Base-by-base conservation (phyloP, 2,113 vertebrate genomes). In the Scomber scombrus region DNA sequence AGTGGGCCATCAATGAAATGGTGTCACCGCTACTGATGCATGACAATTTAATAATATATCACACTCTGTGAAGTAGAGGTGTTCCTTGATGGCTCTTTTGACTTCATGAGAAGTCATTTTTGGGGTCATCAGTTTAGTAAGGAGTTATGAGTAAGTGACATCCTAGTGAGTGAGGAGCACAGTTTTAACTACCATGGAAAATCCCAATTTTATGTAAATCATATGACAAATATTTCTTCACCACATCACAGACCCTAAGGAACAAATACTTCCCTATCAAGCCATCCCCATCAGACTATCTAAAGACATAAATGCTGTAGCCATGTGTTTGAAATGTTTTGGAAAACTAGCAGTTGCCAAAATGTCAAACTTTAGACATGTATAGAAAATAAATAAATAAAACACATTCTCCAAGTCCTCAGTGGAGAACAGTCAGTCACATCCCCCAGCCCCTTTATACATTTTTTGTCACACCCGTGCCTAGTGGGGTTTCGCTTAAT, bases 331-430 rank as follows among this genome's bases (percentile, higher is more conserved):
- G 82, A 87, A 82, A 85, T 86, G 81, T 81, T 89, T 82, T 83
- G 80, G 55, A 72, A 80, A 91, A 71, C 26, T 71, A 71, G 69
- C 54, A 34, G 69, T 86, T 92, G 84, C 75, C 82, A 85, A 88
- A 70, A 76, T 52, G 57, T 84, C 71, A 84, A 18, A 62, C 43
- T 65, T 62, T 50, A 43, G 75, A 84, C 62, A 57, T 60, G 26
- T 52, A 75, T 54, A 31, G 31, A 29, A 80, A 74, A 52, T 78
- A 63, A 75, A 81, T 77, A 79, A 69, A 85, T 57, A 74, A 76
- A 75, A 70, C 29, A 46, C 54, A 52, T 49, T 84, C 12, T 64
- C 21, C 51, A 9, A 73, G 70, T 52, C 26, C 15, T 80, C 11
- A 63, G 69, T 45, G 43, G 51, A 46, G 10, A 76, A 70, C 23